Percentiles rank a stretch among this genome's conserved stretches.
Evolutionary conservation across 1,140 invertebrate genomes (phyloP).

Genomic region (Coelopa frigida): DNA sequence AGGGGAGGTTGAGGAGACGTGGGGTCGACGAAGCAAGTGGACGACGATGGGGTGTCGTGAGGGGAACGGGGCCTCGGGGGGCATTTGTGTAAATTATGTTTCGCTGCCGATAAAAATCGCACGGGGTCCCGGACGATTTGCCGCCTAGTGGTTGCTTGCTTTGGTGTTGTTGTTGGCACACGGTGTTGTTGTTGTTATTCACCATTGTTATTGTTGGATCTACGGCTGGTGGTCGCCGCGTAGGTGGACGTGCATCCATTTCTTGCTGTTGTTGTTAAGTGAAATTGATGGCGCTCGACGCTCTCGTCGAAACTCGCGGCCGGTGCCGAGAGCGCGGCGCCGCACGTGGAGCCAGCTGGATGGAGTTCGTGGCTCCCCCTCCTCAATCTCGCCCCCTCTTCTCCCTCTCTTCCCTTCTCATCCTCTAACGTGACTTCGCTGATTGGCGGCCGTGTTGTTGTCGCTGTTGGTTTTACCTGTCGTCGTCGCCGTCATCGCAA

Average conservation of each 20-base stretch:
- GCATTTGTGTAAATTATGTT: conserved; percentile 23
- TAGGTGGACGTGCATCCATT: background rate
- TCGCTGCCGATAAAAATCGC: conserved; percentile 16
- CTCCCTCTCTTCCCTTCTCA: background rate
- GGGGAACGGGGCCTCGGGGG: too few species aligned
- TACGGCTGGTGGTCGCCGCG: background rate
- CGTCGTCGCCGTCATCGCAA: background rate
- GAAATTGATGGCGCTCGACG: conserved; percentile 4
- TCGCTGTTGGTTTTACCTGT: conserved; percentile 1
- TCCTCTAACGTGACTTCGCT: background rate
- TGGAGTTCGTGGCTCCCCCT: background rate
- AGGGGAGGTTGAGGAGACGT: too few species aligned
- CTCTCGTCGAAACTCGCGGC: background rate
- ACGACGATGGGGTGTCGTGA: too few species aligned
- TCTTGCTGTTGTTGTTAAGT: background rate
- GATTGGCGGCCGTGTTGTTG: background rate
- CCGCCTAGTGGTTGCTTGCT: conserved; percentile 1
- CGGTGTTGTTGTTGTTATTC: background rate
- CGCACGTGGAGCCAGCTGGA: background rate
- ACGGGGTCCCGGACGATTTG: too few species aligned
- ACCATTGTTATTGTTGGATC: background rate
- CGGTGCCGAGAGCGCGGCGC: background rate
- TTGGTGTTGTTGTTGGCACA: background rate
- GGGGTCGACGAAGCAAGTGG: too few species aligned
- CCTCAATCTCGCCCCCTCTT: background rate